These are phyloP conservation scores for Stylophora pistillata DNA, from an alignment of 64 coral and sea anemone genomes.

Conservation along the genomic window DNA sequence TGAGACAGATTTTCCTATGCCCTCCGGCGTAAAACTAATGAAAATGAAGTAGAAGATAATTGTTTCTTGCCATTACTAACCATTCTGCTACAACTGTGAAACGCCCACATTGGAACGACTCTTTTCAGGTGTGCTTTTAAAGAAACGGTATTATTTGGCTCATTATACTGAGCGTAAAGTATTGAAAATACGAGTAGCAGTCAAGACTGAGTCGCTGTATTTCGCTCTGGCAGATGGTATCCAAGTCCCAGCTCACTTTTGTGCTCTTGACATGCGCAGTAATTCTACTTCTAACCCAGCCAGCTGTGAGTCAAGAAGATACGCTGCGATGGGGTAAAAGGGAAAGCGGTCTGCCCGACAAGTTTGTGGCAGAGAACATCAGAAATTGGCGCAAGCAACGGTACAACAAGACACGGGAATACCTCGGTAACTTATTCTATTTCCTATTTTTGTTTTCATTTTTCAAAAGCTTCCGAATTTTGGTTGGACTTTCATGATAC, in stretches of 20 bases:
- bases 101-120: too few species aligned
- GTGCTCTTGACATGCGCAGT: slow-evolving; percentile 11
- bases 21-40: too few species aligned
- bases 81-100: too few species aligned
- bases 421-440: background rate
- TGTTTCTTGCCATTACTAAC: too few species aligned
- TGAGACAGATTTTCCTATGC: too few species aligned
- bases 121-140: too few species aligned
- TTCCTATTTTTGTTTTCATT: background rate
- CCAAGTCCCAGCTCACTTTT: slow-evolving; percentile 19
- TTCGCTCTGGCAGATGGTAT: background rate
- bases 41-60: too few species aligned
- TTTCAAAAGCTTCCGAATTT: background rate
- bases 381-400: background rate
- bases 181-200: too few species aligned
- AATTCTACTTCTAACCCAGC: background rate
- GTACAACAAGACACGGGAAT: background rate
- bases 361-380: background rate
- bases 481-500: too few species aligned
- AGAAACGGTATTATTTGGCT: too few species aligned
- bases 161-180: too few species aligned
- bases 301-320: slow-evolving; percentile 17
- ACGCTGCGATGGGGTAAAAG: slow-evolving; percentile 29
- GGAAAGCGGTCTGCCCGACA: background rate
- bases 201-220: background rate